phyloP scores from a whole-genome alignment of 2,113 vertebrate genomes.

The Pterocles orientalis region DNA sequence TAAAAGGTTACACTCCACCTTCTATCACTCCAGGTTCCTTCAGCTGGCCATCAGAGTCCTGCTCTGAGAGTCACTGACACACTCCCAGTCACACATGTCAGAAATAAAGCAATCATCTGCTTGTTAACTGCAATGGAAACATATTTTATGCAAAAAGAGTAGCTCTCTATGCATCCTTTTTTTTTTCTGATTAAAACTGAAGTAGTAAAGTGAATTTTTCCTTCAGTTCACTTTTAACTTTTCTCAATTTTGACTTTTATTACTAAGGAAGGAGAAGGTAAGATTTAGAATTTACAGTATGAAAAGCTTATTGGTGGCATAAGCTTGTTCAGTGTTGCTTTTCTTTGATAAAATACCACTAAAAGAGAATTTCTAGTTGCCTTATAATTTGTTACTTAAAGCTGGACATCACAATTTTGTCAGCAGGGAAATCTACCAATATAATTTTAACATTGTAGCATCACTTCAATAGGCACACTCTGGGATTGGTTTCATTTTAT shows the following conservation, averaged over 20 bases:
- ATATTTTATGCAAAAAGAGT: background rate
- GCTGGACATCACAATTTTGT: background rate
- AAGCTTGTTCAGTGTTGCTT: background rate
- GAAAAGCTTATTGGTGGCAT: background rate
- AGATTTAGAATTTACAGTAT: background rate
- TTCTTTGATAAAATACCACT: background rate
- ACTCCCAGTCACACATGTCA: background rate
- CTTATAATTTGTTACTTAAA: background rate
- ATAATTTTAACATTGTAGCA: background rate
- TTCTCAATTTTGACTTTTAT: background rate
- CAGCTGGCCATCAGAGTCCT: background rate
- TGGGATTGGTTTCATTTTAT: constrained; percentile 12
- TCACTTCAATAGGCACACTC: background rate
- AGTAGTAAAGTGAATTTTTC: background rate
- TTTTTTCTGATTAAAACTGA: background rate
- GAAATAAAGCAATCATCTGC: background rate
- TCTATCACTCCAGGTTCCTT: background rate
- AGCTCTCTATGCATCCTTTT: background rate
- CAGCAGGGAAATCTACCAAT: background rate
- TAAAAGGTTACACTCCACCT: background rate
- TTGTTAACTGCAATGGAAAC: background rate
- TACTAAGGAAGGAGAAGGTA: background rate
- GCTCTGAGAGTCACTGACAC: background rate
- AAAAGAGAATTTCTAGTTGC: background rate
- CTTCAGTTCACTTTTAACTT: background rate